These are phyloP conservation scores for Scophthalmus maximus DNA, from an alignment of 2,113 vertebrate species.

Conservation along the genomic window DNA sequence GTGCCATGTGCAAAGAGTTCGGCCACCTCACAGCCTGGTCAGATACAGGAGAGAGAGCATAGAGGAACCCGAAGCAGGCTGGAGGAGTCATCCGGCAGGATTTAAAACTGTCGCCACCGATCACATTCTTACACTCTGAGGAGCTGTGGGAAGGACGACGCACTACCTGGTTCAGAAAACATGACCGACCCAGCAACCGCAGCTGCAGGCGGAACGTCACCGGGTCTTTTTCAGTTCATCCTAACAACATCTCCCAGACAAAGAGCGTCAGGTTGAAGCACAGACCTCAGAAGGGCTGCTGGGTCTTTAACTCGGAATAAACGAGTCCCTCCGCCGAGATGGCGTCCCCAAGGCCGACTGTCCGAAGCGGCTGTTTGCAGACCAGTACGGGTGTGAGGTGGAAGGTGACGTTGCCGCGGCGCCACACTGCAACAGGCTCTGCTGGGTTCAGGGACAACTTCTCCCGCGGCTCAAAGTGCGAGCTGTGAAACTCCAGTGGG, in stretches of 20 bases:
- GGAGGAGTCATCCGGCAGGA: conserved; percentile 45
- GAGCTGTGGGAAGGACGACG: conserved; percentile 26
- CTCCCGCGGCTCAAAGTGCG: conserved; percentile 76
- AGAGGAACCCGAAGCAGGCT: conserved; percentile 10
- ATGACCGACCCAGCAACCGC: background rate
- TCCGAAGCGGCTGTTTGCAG: conserved; percentile 91
- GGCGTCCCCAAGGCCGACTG: conserved; percentile 95
- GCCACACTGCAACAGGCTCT: conserved; percentile 88
- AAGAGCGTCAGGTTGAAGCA: background rate
- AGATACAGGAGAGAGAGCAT: conserved; percentile 4
- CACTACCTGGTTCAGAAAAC: conserved; percentile 21
- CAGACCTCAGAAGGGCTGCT: conserved; percentile 55
- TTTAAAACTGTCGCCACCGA: conserved; percentile 19
- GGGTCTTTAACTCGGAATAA: conserved; percentile 85
- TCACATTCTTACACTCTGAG: conserved; percentile 28
- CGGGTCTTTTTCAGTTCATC: conserved; percentile 7
- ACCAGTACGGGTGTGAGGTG: conserved; percentile 92
- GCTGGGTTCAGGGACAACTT: conserved; percentile 84
- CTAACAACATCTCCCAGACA: background rate
- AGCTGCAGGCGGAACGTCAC: conserved; percentile 9
- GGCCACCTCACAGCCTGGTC: conserved; percentile 1
- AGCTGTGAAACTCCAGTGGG: conserved; percentile 88
- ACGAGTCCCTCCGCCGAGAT: conserved; percentile 96
- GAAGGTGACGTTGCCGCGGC: conserved; percentile 88
- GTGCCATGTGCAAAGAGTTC: conserved; percentile 49